A percentile compares a stretch with the other conserved stretches of the same genome.
phyloP scores from a whole-genome alignment of 2,797 vertebrate genomes.

The Dipus sagitta region DNA sequence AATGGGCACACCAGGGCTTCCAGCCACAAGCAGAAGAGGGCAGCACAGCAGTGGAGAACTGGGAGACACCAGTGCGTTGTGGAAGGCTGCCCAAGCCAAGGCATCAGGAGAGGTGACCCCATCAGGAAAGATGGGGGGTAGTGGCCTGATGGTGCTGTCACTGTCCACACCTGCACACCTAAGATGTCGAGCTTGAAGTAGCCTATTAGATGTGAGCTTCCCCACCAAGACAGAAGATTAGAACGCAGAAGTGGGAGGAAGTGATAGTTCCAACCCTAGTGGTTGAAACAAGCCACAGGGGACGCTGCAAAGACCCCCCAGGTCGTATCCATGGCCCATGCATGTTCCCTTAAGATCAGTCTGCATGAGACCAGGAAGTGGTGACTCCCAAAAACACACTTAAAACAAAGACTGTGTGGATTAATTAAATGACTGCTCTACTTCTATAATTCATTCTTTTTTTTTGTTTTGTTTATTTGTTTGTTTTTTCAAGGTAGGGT shows the following conservation, averaged over 20 bases:
- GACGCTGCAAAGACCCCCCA: background rate
- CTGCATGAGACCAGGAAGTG: background rate
- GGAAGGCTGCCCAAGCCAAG: background rate
- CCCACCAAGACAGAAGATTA: background rate
- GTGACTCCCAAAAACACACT: slow-evolving; percentile 19
- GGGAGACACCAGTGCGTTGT: background rate
- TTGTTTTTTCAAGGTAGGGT: too few relatives aligned
- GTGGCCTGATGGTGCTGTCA: background rate
- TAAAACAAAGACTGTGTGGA: background rate
- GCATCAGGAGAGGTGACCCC: background rate
- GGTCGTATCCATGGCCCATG: background rate
- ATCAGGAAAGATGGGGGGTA: background rate
- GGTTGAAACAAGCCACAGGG: background rate
- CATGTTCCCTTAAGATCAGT: background rate
- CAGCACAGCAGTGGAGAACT: background rate
- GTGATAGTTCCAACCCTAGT: background rate
- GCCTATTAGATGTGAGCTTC: slow-evolving; percentile 18
- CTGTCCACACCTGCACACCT: background rate
- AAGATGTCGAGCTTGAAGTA: background rate
- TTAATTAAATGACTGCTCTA: background rate
- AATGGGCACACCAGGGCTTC: too few relatives aligned
- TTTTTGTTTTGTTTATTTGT: too few relatives aligned
- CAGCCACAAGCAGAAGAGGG: background rate
- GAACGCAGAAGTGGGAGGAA: background rate
- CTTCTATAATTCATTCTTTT: background rate